These are phyloP conservation scores for Hyles vespertilio DNA, from an alignment of 1,140 invertebrate genomes.

Conservation along the genomic window DNA sequence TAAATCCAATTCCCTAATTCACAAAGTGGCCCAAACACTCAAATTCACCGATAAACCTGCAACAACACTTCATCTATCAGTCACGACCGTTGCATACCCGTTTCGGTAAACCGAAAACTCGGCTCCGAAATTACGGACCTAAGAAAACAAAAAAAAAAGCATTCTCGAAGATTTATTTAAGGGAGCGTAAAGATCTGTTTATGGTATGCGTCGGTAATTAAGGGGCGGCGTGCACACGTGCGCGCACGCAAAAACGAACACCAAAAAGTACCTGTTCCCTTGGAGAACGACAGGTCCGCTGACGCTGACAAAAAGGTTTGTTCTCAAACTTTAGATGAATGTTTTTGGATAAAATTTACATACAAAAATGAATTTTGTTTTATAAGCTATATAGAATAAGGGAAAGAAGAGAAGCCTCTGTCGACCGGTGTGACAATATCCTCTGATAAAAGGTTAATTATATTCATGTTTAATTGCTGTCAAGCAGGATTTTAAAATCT, in stretches of 20 bases:
- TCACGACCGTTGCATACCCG: conserved; percentile 28
- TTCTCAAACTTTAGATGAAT: conserved; percentile 48
- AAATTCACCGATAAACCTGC: conserved; percentile 49
- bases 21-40: conserved; percentile 28
- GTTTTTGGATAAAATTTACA: not conserved
- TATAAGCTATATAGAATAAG: too few species aligned
- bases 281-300: conserved; percentile 65
- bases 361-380: too few species aligned
- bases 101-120: conserved; percentile 55
- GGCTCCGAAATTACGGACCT: conserved; percentile 60
- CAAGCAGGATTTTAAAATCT: too few species aligned
- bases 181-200: conserved; percentile 75
- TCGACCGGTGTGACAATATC: too few species aligned
- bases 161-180: conserved; percentile 71
- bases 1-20: conserved; percentile 28
- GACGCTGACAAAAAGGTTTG: conserved; percentile 41
- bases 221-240: conserved; percentile 67
- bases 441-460: too few species aligned
- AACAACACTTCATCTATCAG: conserved; percentile 69
- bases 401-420: too few species aligned
- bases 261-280: conserved; percentile 68
- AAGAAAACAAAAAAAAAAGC: conserved; percentile 68
- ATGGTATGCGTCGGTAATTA: conserved; percentile 74
- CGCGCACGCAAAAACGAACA: conserved; percentile 61
- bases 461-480: too few species aligned